These are phyloP conservation scores for Diaperis boleti DNA, from an alignment of 2,888 invertebrate genomes.

Conservation along the genomic window DNA sequence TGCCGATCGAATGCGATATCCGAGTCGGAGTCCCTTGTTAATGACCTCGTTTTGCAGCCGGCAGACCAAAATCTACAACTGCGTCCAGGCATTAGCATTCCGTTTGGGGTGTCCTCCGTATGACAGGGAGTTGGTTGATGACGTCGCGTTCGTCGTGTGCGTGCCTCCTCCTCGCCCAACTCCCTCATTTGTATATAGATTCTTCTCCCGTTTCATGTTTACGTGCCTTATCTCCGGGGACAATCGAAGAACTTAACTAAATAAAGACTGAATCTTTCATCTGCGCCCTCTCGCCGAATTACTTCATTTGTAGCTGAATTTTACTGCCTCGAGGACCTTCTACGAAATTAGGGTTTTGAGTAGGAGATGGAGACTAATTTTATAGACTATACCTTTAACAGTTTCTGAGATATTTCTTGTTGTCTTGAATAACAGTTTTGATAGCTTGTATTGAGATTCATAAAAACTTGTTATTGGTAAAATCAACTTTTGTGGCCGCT, in stretches of 20 bases:
- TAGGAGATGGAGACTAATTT: too few species aligned
- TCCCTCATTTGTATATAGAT: constrained; percentile 25
- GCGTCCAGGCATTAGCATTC: constrained; percentile 34
- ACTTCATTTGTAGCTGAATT: constrained; percentile 20
- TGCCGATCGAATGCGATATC: constrained; percentile 50
- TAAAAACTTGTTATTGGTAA: too few species aligned
- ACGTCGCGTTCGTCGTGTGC: constrained; percentile 15
- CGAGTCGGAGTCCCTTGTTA: constrained; percentile 48
- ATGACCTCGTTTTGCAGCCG: constrained; percentile 43
- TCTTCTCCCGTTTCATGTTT: constrained; percentile 16
- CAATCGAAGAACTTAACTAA: constrained; percentile 20
- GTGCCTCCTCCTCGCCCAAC: constrained; percentile 13
- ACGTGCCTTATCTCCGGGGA: constrained; percentile 21
- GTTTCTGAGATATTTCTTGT: too few species aligned
- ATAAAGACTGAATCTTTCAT: constrained; percentile 27
- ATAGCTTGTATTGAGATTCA: too few species aligned
- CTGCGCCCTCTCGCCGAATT: constrained; percentile 16
- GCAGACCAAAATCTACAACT: constrained; percentile 24
- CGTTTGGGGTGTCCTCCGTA: constrained; percentile 24
- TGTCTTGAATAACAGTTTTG: too few species aligned
- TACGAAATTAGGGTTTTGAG: too few species aligned
- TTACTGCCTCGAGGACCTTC: too few species aligned
- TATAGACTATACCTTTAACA: too few species aligned
- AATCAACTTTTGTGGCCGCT: too few species aligned
- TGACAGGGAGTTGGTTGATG: constrained; percentile 26